Evolutionary conservation across 2,888 invertebrate genomes (phyloP), one percentile per base, ranked within the genome.

Genomic region (Pasiphila rectangulata): DNA sequence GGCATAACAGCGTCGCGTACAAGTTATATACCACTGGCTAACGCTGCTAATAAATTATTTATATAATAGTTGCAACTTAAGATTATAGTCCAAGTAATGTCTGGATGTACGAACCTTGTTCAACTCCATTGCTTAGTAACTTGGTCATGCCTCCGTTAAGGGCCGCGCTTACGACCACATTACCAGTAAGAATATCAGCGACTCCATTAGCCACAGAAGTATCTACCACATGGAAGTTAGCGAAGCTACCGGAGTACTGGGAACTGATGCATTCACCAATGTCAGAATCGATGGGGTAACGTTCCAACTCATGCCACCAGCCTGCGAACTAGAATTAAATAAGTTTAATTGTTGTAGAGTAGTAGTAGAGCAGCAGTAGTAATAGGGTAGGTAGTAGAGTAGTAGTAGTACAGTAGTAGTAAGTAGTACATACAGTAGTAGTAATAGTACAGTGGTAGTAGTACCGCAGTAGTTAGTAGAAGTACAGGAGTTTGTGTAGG

Each of bases 261-360:
- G 79, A 70, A 59, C 80, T 83, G 52, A 70, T 62, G 50, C 86
- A 86, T 1, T 69, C 62, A 1, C 83, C 83, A 0, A 45, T 60
- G 32, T 57, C 39, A 0, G 42, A 32, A 34, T 72, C 71, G 0
- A 66, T 57, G 0, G 83, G 76, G 51, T 77, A 86, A 4, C 78
- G 67, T 51, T 81, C 76, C 30, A 85, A 71, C 54, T 85, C 83
- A 42, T 85, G 82, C 86, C 86, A 86, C 78, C 80, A 79, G 19
- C 83, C 84, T 0, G 68, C 25, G 51, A 72, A 86, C 86, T 86
- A 63, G 62, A 69, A 51, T 1, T 13, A 9, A 37, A n/a, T 7
- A 9, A 24, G 3, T 7, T 2, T 9, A 17, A 9, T 16, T 9
- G 4, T 4, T 2, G 1, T 27, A 5, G 3, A 1, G 5, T 10